phyloP scores from a whole-genome alignment of 2,113 vertebrate species.

The Lucifuga dentata region DNA sequence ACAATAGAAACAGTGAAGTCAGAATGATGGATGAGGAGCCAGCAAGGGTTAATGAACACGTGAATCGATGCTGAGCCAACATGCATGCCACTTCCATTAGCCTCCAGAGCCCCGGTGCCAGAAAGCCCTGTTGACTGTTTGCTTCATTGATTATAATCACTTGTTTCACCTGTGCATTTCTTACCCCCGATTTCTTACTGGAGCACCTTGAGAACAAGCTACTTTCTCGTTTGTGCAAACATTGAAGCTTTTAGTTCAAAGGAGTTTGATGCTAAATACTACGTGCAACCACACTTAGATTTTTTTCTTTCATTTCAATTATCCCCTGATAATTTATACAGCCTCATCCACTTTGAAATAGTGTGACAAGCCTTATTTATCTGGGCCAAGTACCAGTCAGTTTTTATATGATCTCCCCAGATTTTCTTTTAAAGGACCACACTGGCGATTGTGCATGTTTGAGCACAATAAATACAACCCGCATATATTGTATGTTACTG shows the following conservation, averaged over 20 bases:
- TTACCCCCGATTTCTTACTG: conserved; percentile 37
- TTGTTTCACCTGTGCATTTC: conserved; percentile 45
- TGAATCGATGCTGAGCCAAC: conserved; percentile 57
- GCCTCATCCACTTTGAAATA: too few relatives aligned
- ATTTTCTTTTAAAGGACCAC: too few relatives aligned
- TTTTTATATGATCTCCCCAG: conserved; percentile 35
- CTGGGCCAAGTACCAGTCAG: neutral
- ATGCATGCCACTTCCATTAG: conserved; percentile 50
- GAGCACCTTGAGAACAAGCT: conserved; percentile 25
- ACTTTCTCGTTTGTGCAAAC: conserved; percentile 8
- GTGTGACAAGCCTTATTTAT: too few relatives aligned
- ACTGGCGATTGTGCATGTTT: too few relatives aligned
- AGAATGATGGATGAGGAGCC: conserved; percentile 73
- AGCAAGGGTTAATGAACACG: conserved; percentile 73
- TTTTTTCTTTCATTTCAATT: too few relatives aligned
- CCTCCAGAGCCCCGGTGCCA: conserved; percentile 32
- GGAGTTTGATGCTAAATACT: neutral
- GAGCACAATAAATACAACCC: too few relatives aligned
- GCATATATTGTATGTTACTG: too few relatives aligned
- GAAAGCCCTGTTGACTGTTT: conserved; percentile 57
- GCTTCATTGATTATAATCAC: conserved; percentile 59
- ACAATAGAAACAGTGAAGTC: conserved; percentile 56
- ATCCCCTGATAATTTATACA: too few relatives aligned
- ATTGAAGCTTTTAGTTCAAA: too few relatives aligned
- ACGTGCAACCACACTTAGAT: neutral